Conservation (phyloP, 2,113 vertebrate genomes). For the Cacatua alba region DNA sequence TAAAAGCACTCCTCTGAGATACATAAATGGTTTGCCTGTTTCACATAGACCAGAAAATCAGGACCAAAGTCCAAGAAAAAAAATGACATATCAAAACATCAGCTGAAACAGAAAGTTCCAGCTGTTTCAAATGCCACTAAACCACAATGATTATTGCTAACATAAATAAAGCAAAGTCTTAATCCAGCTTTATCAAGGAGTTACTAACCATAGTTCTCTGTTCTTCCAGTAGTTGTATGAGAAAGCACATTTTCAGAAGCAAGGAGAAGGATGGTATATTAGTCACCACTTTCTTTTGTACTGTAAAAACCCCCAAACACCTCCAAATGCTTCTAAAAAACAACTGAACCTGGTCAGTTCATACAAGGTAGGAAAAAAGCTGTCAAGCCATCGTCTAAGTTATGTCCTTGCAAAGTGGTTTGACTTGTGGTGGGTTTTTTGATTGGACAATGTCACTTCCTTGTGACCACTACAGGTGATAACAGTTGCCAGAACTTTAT, state of each 20-base stretch:
- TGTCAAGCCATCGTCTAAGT: constrained; percentile 26
- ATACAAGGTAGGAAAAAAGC: background rate
- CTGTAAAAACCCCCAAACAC: background rate
- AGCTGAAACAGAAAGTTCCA: constrained; percentile 65
- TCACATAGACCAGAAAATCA: constrained; percentile 41
- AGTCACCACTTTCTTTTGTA: background rate
- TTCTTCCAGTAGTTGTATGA: constrained; percentile 33
- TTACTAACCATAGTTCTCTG: constrained; percentile 11
- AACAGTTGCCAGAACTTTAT: constrained; percentile 50
- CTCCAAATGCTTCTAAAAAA: background rate
- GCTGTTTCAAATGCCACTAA: constrained; percentile 62
- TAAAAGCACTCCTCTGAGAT: constrained; percentile 39
- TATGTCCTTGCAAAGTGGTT: constrained; percentile 22
- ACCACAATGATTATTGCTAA: constrained; percentile 67
- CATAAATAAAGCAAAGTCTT: constrained; percentile 64
- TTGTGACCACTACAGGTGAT: constrained; percentile 63
- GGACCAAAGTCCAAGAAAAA: constrained; percentile 41
- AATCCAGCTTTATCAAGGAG: constrained; percentile 57
- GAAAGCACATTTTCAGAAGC: background rate
- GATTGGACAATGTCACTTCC: constrained; percentile 35
- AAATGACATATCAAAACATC: constrained; percentile 61
- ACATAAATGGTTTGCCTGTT: constrained; percentile 40
- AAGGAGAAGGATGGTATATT: background rate
- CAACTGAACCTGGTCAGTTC: background rate
- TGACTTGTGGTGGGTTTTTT: constrained; percentile 17